Evolutionary conservation across 2,113 vertebrate species (phyloP), one percentile per base, ranked within the genome.

Genomic region (Typhlomys cinereus): DNA sequence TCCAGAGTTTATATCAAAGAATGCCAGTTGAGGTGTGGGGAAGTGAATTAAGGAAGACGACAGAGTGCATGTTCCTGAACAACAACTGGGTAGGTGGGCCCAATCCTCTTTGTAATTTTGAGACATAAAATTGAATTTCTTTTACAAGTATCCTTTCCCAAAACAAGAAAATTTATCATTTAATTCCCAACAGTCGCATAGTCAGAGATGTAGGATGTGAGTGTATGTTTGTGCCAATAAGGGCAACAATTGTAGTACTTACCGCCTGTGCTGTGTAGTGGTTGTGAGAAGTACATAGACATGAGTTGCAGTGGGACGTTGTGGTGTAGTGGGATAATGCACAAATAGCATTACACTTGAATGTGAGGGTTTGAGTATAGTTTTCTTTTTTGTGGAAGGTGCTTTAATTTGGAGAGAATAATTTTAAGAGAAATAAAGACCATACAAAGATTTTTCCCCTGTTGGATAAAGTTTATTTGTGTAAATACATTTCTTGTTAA

Each of bases 391-490:
- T 46, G 52, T 76, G 59, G 54, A 57, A 21, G 7, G 21, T 78
- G n/a, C 14, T 94, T 54, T 62, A 64, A 76, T 75, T 64, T 76
- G 46, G 36, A 86, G 46, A 86, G 75, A 79, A 64, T n/a, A 81
- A 75, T 57, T 80, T 11, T 61, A 50, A 39, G 66, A 85, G 59
- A 36, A 48, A 54, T 85, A 31, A 21, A 85, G 21, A 41, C 36
- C 17, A 75, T 13, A 15, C 14, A 48, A 88, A 79, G 11, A 6
- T 80, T 74, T 81, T 85, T n/a, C n/a, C n/a, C 29, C 52, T 31
- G 34, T 64, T 62, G 25, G 31, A 18, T 71, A 5, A 64, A 39
- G 31, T 41, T 85, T 74, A 46, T 87, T 88, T 91, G 50, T 62
- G 4, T 3, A 80, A 14, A 39, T 73, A 14, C 48, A 0, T 44